Evolutionary conservation across 2,113 vertebrate species (phyloP), one percentile per base, ranked within the genome.

Genomic region (Madoqua kirkii): DNA sequence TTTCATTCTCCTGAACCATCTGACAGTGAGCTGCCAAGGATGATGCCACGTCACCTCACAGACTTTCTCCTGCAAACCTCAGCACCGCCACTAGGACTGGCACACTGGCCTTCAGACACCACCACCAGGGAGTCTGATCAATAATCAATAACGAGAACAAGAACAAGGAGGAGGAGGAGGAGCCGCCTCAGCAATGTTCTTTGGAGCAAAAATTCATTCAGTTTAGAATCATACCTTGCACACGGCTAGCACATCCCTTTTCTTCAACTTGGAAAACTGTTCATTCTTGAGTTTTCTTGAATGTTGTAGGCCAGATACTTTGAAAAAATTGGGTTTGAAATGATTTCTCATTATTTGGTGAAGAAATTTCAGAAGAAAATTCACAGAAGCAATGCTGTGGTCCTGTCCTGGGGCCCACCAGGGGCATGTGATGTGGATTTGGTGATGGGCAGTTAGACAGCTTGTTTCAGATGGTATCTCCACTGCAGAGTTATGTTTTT

Each of bases 241-340:
- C 74, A 85, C 21, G 33, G 14, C 36, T 45, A 25, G 29, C 86
- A 50, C 2, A 7, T 48, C 45, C n/a, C 78, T 96, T 82, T 57
- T 21, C 43, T 78, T 84, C 55, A 59, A 16, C n/a, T 40, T 67
- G 40, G n/a, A 96, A 97, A 60, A 86, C 54, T 59, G 64, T 59
- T 95, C 59, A 23, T 88, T 67, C 54, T 54, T 85, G 27, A 90
- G 67, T 82, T 95, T 55, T 78, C 92, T 67, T 59, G 57, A 94
- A 54, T 31, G 48, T 64, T 40, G n/a, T 43, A 86, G 55, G 79
- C 57, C 59, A 94, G 31, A 48, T 60, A n/a, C 25, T 76, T 64
- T 81, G 15, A 74, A 78, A 19, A 91, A 60, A 36, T 29, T 91
- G 55, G 31, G 17, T 90, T 87, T 95, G 29, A 88, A 71, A 74